Evolutionary conservation across 1,140 invertebrate genomes (phyloP).

Genomic region (Mizuhopecten yessoensis): DNA sequence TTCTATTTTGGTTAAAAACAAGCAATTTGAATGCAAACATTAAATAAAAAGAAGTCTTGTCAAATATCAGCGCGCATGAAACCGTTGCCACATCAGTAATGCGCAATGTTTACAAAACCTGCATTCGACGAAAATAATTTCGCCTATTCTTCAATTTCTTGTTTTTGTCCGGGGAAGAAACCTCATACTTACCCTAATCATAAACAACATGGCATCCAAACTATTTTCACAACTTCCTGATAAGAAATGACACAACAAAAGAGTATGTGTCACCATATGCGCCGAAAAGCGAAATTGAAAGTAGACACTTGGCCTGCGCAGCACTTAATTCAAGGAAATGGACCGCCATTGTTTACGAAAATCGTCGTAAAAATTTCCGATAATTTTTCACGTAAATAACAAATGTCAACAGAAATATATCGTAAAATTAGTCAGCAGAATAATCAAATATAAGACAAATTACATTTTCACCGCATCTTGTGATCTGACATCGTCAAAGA

Average conservation of each 20-base stretch:
- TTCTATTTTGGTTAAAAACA: no score
- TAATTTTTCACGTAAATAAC: not conserved
- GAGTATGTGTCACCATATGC: not conserved
- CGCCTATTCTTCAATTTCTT: no score
- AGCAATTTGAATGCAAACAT: no score
- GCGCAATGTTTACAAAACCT: no score
- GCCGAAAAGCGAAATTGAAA: not conserved
- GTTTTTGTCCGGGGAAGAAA: not conserved
- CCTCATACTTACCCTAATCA: not conserved
- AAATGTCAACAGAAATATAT: not conserved
- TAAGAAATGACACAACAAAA: not conserved
- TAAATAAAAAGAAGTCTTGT: no score
- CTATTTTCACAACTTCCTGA: not conserved
- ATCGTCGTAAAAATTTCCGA: not conserved
- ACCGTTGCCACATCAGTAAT: no score
- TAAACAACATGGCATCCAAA: not conserved
- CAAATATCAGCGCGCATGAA: no score
- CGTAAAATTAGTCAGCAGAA: not conserved
- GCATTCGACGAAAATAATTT: no score
- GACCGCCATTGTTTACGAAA: constrained; percentile 8
- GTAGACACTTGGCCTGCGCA: not conserved
- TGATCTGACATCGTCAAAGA: not conserved
- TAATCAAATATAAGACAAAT: not conserved
- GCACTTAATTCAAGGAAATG: not conserved
- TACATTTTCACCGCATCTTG: not conserved